Evolutionary conservation across 1,140 invertebrate genomes (phyloP), one percentile per base, ranked within the genome.

Genomic region (Pachyrhynchus sulphureomaculatus): DNA sequence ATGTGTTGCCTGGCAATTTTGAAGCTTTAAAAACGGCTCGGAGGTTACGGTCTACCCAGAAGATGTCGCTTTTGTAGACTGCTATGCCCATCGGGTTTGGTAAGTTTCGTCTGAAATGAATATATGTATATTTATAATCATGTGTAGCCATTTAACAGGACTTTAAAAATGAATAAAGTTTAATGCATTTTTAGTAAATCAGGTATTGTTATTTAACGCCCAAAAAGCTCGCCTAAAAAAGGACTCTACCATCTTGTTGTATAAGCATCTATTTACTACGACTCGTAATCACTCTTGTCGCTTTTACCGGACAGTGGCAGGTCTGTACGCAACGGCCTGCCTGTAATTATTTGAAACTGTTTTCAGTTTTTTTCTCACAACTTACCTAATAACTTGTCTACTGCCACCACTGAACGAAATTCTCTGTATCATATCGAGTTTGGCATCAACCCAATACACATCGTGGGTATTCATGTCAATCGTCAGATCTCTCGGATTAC

Each of bases 391-490:
- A 0, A 95, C 83, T 71, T 90, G 86, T 68, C 91, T 81, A 67
- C 88, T 88, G 6, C 87, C 87, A 4, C 92, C 91, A 29, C 81
- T 88, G 71, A 85, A 92, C 0, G 88, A 89, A 17, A 93, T 86
- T 75, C 89, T 92, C 72, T 97, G 93, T 64, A 98, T 96, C 60
- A 87, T 90, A 75, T 98, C 95, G 15, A 95, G 79, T 71, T 90
- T 89, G 0, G 94, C 92, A 76, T 99, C 97, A 0, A 96, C 93
- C 96, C 96, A 99, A 75, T 95, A 99, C 0, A 99, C 88, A 72
- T 98, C 93, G 70, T 98, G 91, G 0, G 93, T 98, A 17, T 85
- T 76, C 81, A 95, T 92, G 76, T 99, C 96, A 32, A 99, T 89
- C 0, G 95, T 94, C 8, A 99, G 79, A 76, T 96, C 96, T 47